phyloP scores from a whole-genome alignment of 2,113 vertebrate species.

The Rattus rattus region DNA sequence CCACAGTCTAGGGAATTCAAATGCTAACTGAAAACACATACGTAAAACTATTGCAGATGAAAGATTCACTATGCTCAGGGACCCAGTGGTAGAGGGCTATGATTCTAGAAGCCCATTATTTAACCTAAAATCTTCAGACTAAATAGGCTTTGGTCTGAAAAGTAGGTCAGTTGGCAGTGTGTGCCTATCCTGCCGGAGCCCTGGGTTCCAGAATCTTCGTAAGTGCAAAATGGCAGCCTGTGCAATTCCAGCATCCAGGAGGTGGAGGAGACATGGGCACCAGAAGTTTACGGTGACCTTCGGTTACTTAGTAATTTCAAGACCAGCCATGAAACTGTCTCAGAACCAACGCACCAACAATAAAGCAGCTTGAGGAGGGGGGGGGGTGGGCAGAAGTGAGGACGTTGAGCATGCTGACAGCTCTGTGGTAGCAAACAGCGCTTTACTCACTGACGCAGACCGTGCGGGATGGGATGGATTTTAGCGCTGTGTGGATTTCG shows the following conservation, averaged over 20 bases:
- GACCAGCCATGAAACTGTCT: background rate
- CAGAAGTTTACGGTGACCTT: background rate
- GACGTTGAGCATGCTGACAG: background rate
- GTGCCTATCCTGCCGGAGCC: background rate
- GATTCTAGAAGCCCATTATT: background rate
- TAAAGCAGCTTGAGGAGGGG: background rate
- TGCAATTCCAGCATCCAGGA: background rate
- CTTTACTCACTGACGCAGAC: background rate
- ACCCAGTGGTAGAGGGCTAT: background rate
- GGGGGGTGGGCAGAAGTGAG: background rate
- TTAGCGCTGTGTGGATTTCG: fast-evolving
- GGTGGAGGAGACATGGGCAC: background rate
- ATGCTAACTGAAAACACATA: background rate
- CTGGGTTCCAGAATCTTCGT: background rate
- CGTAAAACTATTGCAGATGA: background rate
- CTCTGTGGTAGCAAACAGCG: background rate
- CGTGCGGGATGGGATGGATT: background rate
- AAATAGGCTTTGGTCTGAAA: background rate
- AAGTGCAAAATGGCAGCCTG: background rate
- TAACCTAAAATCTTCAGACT: background rate
- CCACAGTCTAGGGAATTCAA: background rate
- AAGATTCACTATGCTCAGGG: background rate
- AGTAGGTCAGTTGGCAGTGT: background rate
- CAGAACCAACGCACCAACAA: background rate
- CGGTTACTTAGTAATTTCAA: background rate